phyloP scores from a whole-genome alignment of 2,113 vertebrate species.

The Sebastes schlegelii region DNA sequence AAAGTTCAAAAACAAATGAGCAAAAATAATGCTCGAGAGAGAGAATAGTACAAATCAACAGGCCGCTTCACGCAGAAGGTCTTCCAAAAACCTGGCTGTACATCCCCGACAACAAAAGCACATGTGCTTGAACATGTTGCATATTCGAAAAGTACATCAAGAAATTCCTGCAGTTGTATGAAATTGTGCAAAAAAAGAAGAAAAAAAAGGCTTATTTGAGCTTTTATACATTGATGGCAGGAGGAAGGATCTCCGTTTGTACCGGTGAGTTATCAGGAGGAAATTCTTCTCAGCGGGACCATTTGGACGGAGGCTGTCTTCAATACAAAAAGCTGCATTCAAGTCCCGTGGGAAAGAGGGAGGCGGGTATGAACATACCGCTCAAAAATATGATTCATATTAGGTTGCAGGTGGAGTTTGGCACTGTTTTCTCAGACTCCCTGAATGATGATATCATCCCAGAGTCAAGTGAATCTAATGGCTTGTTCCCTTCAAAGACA shows the following conservation, averaged over 20 bases:
- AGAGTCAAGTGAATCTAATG: slow-evolving; percentile 18
- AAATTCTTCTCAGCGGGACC: not conserved
- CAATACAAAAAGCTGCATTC: slow-evolving; percentile 3
- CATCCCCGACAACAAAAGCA: not conserved
- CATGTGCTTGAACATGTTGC: not conserved
- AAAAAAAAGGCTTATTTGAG: not conserved
- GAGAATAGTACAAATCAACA: slow-evolving; percentile 8
- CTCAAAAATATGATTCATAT: not conserved
- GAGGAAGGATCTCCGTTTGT: not conserved
- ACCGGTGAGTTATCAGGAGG: not conserved
- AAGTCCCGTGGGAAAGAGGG: not conserved
- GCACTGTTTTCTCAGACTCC: not conserved
- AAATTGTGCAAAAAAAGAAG: slow-evolving; percentile 33
- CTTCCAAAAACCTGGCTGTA: slow-evolving; percentile 7
- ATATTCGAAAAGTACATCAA: slow-evolving; percentile 17
- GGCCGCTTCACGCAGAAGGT: slow-evolving; percentile 1
- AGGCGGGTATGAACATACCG: not conserved
- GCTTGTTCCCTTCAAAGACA: slow-evolving; percentile 55
- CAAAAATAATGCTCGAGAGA: not conserved
- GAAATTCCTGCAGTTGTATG: slow-evolving; percentile 20
- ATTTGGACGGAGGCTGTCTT: slow-evolving; percentile 36
- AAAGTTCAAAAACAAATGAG: slow-evolving; percentile 9
- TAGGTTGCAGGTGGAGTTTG: not conserved
- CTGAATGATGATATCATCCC: not conserved
- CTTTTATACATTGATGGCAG: not conserved